Base-by-base conservation (phyloP, 2,113 vertebrate genomes). In the Nematolebias whitei region DNA sequence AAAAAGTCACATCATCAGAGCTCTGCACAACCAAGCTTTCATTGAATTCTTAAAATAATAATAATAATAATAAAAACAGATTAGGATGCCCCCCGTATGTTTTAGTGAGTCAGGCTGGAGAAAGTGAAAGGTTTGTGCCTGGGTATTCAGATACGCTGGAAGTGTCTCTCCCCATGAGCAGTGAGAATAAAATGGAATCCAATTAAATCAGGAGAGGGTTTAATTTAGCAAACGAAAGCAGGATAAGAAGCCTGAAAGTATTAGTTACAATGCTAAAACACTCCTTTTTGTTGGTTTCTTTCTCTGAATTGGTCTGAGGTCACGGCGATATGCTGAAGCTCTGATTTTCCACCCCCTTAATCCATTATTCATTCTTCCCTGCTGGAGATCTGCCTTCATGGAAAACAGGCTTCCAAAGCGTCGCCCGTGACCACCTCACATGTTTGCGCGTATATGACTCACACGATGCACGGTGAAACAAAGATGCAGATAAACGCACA, bases 351-450 rank as follows among this genome's bases (percentile, higher is more conserved):
- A 4, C 32, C 32, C 9, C 79, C 79, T 87, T 87, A 83, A 91
- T 90, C 80, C 84, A 92, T 91, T 90, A 92, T 91, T 92, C 84
- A 92, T 90, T 71, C 55, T 83, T 80, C 81, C 87, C 83, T 77
- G 71, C 79, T 66, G 81, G 79, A 83, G 72, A 74, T 71, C 49
- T 72, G 85, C 78, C 85, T 86, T 81, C 51, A 56, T 83, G 81
- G 86, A 72, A 82, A 90, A 90, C 84, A 79, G 71, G 60, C 79
- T 87, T 85, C 82, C 83, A 89, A 73, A 71, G 78, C 70, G 81
- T 72, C 66, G 74, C 74, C 53, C 68, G 60, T 58, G 44, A 68
- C 51, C 12, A 9, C 54, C 57, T 73, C 79, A 57, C 63, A 61
- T 53, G 53, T 66, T 53, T 45, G 57, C 65, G 19, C 11, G 48